phyloP scores from a whole-genome alignment of 2,113 vertebrate genomes.

The Gymnobelideus leadbeateri region DNA sequence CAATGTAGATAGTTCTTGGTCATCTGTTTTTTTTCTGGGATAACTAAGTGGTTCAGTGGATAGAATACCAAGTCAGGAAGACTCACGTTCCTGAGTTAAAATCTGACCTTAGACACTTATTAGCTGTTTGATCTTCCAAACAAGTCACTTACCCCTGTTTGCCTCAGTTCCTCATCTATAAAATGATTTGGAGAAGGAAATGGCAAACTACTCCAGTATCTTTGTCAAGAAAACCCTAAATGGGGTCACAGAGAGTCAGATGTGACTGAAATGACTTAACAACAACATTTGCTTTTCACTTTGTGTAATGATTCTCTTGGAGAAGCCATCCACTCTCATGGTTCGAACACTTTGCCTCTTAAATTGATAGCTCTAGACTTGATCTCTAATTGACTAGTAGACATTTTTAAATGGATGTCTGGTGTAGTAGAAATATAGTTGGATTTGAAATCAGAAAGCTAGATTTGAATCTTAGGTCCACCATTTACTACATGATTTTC shows the following conservation, averaged over 20 bases:
- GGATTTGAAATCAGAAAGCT: not conserved
- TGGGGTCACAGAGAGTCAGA: not conserved
- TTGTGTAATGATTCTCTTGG: not conserved
- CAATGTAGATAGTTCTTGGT: not conserved
- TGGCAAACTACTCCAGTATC: not conserved
- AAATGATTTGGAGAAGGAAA: not conserved
- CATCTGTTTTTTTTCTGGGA: not conserved
- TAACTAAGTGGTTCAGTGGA: not conserved
- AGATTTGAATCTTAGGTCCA: not conserved
- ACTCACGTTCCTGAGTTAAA: not conserved
- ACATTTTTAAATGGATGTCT: not conserved
- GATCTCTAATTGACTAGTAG: not conserved
- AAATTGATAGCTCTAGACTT: not conserved
- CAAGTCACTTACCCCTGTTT: not conserved
- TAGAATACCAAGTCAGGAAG: not conserved
- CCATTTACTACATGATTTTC: not conserved
- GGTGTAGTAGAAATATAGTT: not conserved
- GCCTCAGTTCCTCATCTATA: not conserved
- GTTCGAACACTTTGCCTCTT: not conserved
- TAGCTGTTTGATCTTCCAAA: not conserved
- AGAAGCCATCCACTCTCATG: not conserved
- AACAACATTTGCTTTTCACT: not conserved
- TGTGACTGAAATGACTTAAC: not conserved
- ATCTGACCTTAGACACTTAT: not conserved
- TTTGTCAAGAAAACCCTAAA: not conserved